These are phyloP conservation scores for Tangara arthus DNA, from an alignment of 2,797 vertebrate species.

Conservation along the genomic window DNA sequence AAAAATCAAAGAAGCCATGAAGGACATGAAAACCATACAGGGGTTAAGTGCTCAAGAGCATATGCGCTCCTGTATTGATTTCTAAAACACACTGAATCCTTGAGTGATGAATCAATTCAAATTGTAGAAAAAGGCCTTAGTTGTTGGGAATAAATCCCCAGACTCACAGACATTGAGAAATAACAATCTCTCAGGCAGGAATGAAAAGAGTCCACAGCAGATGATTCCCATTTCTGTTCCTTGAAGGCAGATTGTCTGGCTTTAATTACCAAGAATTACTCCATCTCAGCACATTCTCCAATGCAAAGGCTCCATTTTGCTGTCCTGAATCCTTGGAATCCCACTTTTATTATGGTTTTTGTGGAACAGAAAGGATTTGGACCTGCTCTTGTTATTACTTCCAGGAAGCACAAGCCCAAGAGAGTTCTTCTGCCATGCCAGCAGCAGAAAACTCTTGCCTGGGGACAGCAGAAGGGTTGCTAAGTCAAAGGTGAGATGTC, in stretches of 20 bases:
- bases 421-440: not conserved
- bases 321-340: not conserved
- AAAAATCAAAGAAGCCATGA: not conserved
- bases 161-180: not conserved
- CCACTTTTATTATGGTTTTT: not conserved
- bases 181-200: not conserved
- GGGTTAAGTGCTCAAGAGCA: not conserved
- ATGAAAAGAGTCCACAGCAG: not conserved
- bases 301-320: not conserved
- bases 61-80: not conserved
- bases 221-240: not conserved
- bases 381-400: not conserved
- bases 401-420: not conserved
- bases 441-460: not conserved
- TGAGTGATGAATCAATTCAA: not conserved
- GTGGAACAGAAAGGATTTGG: not conserved
- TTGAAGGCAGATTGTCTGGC: not conserved
- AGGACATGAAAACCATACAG: not conserved
- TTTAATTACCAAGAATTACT: not conserved
- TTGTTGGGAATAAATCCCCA: not conserved
- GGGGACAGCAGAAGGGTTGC: not conserved
- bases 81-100: not conserved
- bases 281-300: not conserved
- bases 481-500: not conserved
- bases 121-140: not conserved